Base-by-base conservation (phyloP, 37 sponge, comb jelly and placozoan species). In the Hormiphora californensis region DNA sequence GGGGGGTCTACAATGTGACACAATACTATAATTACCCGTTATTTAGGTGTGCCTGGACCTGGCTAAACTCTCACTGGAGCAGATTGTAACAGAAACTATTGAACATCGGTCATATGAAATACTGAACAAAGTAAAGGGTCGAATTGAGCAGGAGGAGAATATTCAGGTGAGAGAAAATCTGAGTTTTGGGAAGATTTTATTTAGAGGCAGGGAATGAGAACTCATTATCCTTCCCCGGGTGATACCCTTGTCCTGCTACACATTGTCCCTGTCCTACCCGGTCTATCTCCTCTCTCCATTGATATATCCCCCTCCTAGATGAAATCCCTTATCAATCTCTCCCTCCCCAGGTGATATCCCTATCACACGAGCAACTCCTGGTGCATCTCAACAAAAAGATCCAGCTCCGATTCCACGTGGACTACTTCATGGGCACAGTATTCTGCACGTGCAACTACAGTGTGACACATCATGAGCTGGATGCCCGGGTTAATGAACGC, bases 41-140 rank as follows among this genome's bases (percentile, higher is more conserved):
- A 49, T 49, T 49, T 49, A 49, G 53, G 15, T 49, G 15, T 49
- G 53, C 53, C 53, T 73, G 15, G 81, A 73, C 23, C 21, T 73
- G 2, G 40, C 81, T 23, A 27, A 33, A 1, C 27, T 73, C 1
- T 73, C 81, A 8, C 5, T 73, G 81, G 81, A 73, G 1, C 23
- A 36, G 9, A 43, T 73, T 1, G 46, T 73, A 28, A 36, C 21
- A 46, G 46, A 39, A 7, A 73, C 81, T 2, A 73, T 73, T 9
- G 81, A 73, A 40, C 81, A 73, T 19, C 41, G 81, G 36, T 36
- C 81, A 1, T 73, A 73, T 46, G 44, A 73, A 19, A 21, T 73
- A 19, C 46, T 73, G n/a, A 11, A 43, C 43, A 73, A 73, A 73
- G 39, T 73, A 1, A 39, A 19, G 23, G 46, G 25, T 17, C 9